phyloP scores from a whole-genome alignment of 2,888 invertebrate species.

The Lacanobia oleracea region DNA sequence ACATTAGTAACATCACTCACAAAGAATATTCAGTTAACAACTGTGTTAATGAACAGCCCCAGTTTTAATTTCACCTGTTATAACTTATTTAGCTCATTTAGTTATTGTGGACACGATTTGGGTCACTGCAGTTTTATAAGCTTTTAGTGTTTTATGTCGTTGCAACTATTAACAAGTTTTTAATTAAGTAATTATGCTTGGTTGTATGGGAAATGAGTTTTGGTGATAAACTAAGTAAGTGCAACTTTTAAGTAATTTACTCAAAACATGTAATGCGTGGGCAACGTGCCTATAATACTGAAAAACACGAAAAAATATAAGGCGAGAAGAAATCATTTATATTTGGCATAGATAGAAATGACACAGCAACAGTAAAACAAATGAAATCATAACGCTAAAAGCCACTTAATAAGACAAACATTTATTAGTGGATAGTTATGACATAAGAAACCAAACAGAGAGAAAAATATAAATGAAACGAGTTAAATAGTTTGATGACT shows the following conservation, averaged over 20 bases:
- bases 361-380: not conserved
- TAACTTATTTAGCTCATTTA: constrained; percentile 47
- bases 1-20: constrained; percentile 28
- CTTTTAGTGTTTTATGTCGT: constrained; percentile 5
- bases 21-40: constrained; percentile 19
- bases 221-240: not conserved
- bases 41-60: constrained; percentile 25
- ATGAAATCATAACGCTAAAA: not conserved
- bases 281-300: not conserved
- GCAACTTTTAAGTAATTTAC: not conserved
- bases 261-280: not conserved
- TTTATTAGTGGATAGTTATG: not conserved
- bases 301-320: not conserved
- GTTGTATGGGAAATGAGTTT: not conserved
- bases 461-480: not conserved
- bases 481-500: not conserved
- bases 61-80: constrained; percentile 31
- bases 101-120: constrained; percentile 44
- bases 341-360: not conserved
- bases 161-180: constrained; percentile 8
- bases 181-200: not conserved
- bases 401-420: no score
- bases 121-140: constrained; percentile 60
- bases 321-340: not conserved
- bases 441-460: not conserved